Evolutionary conservation across 2,113 vertebrate species (phyloP).

Genomic region (Micronycteris hirsuta): DNA sequence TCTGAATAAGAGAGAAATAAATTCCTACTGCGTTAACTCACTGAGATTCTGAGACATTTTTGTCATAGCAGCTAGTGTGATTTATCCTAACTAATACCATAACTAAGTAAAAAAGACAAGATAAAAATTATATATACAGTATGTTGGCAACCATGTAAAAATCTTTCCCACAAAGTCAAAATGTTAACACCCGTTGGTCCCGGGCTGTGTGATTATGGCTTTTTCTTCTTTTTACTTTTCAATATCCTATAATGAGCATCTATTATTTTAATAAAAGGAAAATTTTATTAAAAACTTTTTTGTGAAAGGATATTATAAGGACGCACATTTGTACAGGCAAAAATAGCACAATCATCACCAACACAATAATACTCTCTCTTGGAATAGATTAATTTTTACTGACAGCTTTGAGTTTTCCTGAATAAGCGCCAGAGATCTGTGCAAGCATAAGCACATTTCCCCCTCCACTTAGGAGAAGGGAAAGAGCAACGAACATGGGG

Average conservation of each 20-base stretch:
- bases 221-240: not conserved
- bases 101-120: not conserved
- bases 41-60: not conserved
- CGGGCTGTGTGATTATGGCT: not conserved
- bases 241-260: not conserved
- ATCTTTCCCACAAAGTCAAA: not conserved
- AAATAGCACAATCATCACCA: conserved; percentile 51
- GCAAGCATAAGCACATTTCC: conserved; percentile 36
- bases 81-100: not conserved
- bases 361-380: conserved; percentile 52
- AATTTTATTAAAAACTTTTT: conserved; percentile 36
- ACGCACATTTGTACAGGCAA: conserved; percentile 29
- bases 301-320: conserved; percentile 30
- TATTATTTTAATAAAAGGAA: conserved; percentile 47
- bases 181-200: not conserved
- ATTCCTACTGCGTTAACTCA: not conserved
- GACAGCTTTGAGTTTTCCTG: conserved; percentile 36
- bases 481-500: not conserved
- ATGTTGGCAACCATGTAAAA: not conserved
- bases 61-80: not conserved
- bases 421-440: conserved; percentile 11
- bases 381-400: conserved; percentile 56
- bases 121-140: not conserved
- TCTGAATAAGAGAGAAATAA: not conserved
- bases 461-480: not conserved